phyloP scores from a whole-genome alignment of 2,113 vertebrate genomes.

The Polypterus senegalus region DNA sequence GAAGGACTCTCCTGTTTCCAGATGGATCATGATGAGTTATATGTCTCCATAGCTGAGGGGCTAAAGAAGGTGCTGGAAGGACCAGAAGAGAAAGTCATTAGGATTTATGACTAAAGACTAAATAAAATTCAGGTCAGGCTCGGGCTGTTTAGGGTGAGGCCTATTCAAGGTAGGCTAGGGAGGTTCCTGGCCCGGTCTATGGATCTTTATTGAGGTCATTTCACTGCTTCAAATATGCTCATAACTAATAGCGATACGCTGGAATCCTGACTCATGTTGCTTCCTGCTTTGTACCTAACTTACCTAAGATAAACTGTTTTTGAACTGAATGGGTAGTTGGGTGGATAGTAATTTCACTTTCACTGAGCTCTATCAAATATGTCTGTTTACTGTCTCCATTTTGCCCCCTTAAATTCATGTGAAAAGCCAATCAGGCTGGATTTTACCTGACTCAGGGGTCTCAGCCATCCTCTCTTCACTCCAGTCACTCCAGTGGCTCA shows the following conservation, averaged over 20 bases:
- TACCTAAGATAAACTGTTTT: neutral
- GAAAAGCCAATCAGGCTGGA: neutral
- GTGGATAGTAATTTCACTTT: neutral
- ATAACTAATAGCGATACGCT: no score
- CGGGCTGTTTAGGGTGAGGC: no score
- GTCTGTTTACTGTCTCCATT: no score
- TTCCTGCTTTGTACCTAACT: no score
- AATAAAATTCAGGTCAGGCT: no score
- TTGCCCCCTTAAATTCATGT: neutral
- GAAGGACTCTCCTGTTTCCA: constrained; percentile 5
- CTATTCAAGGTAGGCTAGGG: no score
- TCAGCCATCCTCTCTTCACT: constrained; percentile 5
- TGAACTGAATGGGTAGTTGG: neutral
- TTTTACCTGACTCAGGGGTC: constrained; percentile 12
- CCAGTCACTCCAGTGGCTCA: constrained; percentile 21
- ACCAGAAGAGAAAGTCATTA: neutral
- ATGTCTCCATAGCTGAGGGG: constrained; percentile 18
- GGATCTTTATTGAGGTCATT: no score
- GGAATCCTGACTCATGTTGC: no score
- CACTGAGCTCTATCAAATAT: no score
- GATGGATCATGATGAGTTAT: neutral
- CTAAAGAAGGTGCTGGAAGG: constrained; percentile 11
- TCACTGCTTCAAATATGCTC: no score
- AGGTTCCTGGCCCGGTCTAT: no score
- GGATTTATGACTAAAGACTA: neutral